A percentile compares a stretch with the other conserved stretches of the same genome.
phyloP scores from a whole-genome alignment of 1,140 invertebrate genomes.

The Bombus cullumanus region DNA sequence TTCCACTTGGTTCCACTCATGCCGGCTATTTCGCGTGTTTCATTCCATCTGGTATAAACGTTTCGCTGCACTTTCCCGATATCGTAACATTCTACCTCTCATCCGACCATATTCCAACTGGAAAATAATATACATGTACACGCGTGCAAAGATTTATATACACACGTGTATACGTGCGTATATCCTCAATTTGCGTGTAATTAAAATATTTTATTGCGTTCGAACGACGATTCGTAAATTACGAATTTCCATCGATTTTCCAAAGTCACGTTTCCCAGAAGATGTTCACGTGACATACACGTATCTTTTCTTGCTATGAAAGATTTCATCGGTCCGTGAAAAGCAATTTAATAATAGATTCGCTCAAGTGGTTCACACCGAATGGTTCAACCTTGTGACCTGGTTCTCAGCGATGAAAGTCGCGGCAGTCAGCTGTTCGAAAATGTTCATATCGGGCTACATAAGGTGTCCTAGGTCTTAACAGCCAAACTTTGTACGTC shows the following conservation, averaged over 20 bases:
- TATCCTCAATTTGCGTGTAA: no score
- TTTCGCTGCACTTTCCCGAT: neutral
- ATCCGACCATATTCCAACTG: neutral
- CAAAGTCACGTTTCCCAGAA: neutral
- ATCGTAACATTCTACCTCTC: neutral
- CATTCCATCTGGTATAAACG: neutral
- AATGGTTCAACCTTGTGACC: constrained; percentile 31
- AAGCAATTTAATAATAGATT: neutral
- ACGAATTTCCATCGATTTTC: neutral
- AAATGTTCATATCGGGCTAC: constrained; percentile 30
- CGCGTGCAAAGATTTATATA: neutral
- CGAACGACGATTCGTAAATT: neutral
- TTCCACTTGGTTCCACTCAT: neutral
- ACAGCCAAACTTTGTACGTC: neutral
- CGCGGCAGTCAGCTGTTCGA: constrained; percentile 38
- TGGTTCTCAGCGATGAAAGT: neutral
- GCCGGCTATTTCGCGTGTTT: neutral
- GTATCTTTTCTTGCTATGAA: neutral
- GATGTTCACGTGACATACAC: neutral
- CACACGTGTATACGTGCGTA: neutral
- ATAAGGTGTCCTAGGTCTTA: neutral
- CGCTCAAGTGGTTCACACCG: neutral
- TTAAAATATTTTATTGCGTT: neutral
- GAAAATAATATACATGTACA: neutral
- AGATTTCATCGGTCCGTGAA: neutral